phyloP scores from a whole-genome alignment of 2,113 vertebrate genomes.

The Tetrao urogallus region DNA sequence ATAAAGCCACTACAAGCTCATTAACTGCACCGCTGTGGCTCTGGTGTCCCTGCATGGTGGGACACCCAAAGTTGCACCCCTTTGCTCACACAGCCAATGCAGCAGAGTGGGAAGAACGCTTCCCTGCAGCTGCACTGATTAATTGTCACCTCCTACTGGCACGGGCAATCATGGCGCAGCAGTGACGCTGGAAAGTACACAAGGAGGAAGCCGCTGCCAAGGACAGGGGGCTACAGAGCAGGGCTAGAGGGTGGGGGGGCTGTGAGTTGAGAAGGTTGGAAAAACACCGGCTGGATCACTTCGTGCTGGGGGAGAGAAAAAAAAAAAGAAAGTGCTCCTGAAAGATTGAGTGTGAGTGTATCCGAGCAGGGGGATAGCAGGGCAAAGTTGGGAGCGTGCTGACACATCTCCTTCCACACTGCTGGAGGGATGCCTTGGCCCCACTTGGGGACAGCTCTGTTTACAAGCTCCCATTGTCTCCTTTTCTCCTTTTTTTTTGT shows the following conservation, averaged over 20 bases:
- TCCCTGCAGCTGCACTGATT: neutral
- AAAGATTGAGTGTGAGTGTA: constrained; percentile 20
- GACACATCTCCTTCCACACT: constrained; percentile 54
- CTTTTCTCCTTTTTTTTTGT: neutral
- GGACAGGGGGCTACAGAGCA: neutral
- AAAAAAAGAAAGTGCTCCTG: constrained; percentile 18
- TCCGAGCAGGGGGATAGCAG: neutral
- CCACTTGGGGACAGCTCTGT: neutral
- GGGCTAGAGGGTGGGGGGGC: neutral
- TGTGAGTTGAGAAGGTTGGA: constrained; percentile 25
- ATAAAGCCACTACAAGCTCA: neutral
- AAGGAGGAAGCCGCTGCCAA: neutral
- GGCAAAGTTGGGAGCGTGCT: neutral
- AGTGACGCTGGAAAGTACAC: neutral
- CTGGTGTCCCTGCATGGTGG: fast-evolving
- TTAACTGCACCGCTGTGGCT: neutral
- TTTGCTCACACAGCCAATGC: neutral
- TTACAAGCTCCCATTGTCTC: constrained; percentile 57
- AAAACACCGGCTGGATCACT: neutral
- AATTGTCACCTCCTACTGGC: neutral
- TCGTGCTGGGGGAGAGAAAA: neutral
- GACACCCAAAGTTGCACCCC: neutral
- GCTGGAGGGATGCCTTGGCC: neutral
- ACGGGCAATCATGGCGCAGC: neutral
- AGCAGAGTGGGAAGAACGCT: neutral